Evolutionary conservation across 1,140 invertebrate species (phyloP).

Genomic region (Idris sp.): DNA sequence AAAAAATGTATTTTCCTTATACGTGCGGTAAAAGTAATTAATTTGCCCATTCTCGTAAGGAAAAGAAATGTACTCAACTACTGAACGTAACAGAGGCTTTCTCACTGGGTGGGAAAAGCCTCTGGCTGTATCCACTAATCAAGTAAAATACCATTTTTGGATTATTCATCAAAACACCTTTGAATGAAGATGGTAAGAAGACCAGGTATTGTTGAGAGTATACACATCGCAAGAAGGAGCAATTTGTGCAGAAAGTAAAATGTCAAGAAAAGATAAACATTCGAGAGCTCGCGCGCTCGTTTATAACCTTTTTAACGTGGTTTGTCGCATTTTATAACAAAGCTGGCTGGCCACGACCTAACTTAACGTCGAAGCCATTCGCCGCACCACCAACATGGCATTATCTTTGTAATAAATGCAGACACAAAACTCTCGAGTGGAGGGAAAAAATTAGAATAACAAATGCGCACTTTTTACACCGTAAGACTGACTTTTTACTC

Average conservation of each 20-base stretch:
- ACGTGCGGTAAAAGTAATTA: no score
- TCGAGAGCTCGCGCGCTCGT: constrained; percentile 26
- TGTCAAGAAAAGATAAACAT: constrained; percentile 13
- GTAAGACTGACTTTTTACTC: constrained; percentile 23
- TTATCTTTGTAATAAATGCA: constrained; percentile 58
- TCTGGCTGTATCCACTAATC: no score
- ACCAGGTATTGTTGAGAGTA: no score
- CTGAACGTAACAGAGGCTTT: no score
- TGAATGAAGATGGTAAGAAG: no score
- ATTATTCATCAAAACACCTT: no score
- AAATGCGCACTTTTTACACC: constrained; percentile 41
- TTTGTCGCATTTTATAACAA: constrained; percentile 57
- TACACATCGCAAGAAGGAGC: no score
- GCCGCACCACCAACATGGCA: constrained; percentile 41
- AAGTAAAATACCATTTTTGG: no score
- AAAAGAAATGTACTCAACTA: no score
- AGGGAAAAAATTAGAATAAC: constrained; percentile 53
- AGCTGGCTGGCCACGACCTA: constrained; percentile 42
- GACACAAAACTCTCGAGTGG: constrained; percentile 36
- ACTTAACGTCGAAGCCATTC: constrained; percentile 58
- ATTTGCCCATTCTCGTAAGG: no score
- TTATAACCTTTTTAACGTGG: constrained; percentile 60
- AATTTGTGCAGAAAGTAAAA: constrained; percentile 15
- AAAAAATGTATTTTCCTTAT: no score
- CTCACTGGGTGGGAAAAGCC: no score